phyloP scores from a whole-genome alignment of 2,888 invertebrate species.

The Euproctis similis region DNA sequence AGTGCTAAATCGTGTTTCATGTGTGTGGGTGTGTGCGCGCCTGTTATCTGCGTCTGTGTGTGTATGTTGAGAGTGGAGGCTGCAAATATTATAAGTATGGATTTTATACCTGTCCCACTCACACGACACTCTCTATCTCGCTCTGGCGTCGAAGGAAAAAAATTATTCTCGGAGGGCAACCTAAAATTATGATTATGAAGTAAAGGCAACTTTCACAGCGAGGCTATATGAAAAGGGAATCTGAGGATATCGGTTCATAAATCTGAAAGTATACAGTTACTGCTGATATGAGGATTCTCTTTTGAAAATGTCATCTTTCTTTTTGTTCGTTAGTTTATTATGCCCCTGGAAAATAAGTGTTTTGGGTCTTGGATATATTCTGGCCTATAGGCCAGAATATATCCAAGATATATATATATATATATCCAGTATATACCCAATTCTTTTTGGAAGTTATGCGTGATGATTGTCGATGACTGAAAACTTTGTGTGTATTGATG shows the following conservation, averaged over 20 bases:
- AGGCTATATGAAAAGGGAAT: slow-evolving; percentile 61
- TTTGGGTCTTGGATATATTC: too few species aligned
- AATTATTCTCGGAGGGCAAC: slow-evolving; percentile 61
- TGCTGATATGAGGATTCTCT: slow-evolving; percentile 44
- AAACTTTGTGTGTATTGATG: too few species aligned
- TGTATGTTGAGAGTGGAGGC: slow-evolving; percentile 63
- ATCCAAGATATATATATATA: too few species aligned
- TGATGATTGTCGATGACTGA: too few species aligned
- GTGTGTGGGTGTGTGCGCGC: slow-evolving; percentile 62
- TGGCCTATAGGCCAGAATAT: too few species aligned
- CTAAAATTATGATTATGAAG: slow-evolving; percentile 60
- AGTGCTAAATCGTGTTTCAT: slow-evolving; percentile 58
- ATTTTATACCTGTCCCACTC: slow-evolving; percentile 62
- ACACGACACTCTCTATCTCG: slow-evolving; percentile 34
- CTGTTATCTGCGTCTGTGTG: slow-evolving; percentile 60
- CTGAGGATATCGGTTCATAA: slow-evolving; percentile 56
- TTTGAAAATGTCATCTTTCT: slow-evolving; percentile 36
- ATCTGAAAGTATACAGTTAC: slow-evolving; percentile 46
- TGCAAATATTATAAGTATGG: slow-evolving; percentile 77
- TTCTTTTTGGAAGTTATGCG: too few species aligned
- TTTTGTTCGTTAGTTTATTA: slow-evolving; percentile 14
- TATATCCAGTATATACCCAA: too few species aligned
- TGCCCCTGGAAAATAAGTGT: neutral
- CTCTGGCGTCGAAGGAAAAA: slow-evolving; percentile 55
- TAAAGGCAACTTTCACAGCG: slow-evolving; percentile 45